phyloP scores from a whole-genome alignment of 2,113 vertebrate genomes.

The Malaclemys terrapin region DNA sequence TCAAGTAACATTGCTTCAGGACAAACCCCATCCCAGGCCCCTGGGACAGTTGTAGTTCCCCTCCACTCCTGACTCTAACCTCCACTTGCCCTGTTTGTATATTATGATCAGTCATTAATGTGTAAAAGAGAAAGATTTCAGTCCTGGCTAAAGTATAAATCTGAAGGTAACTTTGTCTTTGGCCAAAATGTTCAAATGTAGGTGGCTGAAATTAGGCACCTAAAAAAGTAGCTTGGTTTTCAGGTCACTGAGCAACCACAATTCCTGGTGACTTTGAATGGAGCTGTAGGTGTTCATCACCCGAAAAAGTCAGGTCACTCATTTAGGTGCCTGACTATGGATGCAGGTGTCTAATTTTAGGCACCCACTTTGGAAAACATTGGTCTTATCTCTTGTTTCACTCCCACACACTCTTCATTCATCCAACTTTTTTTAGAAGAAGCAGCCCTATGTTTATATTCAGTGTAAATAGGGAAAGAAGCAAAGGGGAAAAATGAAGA shows the following conservation, averaged over 20 bases:
- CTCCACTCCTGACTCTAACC: background rate
- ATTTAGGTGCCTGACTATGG: background rate
- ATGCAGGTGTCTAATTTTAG: background rate
- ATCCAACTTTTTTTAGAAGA: conserved; percentile 58
- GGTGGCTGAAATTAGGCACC: background rate
- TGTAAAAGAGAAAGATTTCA: background rate
- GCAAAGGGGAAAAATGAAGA: conserved; percentile 67
- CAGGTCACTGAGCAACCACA: background rate
- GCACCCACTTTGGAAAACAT: background rate
- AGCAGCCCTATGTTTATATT: conserved; percentile 70
- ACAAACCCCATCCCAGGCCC: background rate
- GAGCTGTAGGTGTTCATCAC: background rate
- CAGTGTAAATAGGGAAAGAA: conserved; percentile 70
- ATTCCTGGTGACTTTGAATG: background rate
- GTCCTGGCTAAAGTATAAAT: background rate
- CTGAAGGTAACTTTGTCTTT: background rate
- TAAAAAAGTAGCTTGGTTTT: background rate
- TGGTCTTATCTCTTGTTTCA: conserved; percentile 35
- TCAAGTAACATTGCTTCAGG: conserved; percentile 3
- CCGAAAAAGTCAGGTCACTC: background rate
- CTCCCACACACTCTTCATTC: conserved; percentile 50
- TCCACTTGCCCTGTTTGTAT: background rate
- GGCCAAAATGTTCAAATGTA: background rate
- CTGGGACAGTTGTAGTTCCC: background rate
- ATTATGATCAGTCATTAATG: background rate